Evolutionary conservation across 2,888 invertebrate genomes (phyloP).

Genomic region (Pristionchus fissidentatus): DNA sequence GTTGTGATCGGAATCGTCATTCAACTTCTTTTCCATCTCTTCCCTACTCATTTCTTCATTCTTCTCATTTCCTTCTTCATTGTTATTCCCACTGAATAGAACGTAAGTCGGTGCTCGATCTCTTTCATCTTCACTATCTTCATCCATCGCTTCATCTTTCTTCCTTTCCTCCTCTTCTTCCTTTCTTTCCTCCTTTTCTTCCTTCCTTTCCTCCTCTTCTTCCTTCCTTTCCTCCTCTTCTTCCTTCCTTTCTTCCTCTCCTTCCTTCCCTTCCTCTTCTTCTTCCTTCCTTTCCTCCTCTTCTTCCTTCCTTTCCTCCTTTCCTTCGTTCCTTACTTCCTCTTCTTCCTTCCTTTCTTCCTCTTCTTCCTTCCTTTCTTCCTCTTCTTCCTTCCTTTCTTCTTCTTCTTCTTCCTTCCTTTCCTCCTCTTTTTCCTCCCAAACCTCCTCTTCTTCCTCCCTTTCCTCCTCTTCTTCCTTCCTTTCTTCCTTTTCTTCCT

Average conservation of each 20-base stretch:
- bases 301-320: background rate
- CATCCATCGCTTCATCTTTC: background rate
- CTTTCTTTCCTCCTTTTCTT: background rate
- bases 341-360: background rate
- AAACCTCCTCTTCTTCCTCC: no score
- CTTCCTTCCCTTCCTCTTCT: background rate
- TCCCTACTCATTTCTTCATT: background rate
- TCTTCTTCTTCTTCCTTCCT: background rate
- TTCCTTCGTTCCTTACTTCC: background rate
- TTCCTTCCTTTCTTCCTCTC: background rate
- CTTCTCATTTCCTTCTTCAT: background rate
- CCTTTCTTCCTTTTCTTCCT: slow-evolving; percentile 67
- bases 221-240: background rate
- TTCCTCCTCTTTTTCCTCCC: no score
- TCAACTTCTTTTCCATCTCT: background rate
- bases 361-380: background rate
- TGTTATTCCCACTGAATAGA: background rate
- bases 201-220: background rate
- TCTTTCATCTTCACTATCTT: background rate
- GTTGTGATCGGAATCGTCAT: no score
- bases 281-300: background rate
- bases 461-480: slow-evolving; percentile 65
- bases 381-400: background rate
- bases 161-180: background rate
- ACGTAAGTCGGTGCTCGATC: background rate